These are phyloP conservation scores for Aleiodes sp. DNA, from an alignment of 1,140 invertebrate species.

Conservation along the genomic window DNA sequence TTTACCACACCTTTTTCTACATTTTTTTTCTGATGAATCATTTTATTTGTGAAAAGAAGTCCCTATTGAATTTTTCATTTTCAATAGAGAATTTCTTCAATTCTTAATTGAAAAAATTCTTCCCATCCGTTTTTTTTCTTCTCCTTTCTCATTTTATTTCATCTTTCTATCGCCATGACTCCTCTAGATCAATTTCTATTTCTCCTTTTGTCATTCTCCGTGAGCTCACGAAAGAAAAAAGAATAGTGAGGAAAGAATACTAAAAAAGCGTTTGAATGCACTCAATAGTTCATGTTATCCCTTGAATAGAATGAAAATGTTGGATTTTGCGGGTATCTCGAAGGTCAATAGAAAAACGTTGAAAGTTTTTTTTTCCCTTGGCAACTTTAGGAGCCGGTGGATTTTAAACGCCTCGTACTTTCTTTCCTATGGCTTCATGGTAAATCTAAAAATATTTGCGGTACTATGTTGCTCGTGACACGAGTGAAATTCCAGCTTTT, in stretches of 20 bases:
- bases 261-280: neutral
- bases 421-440: neutral
- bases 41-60: too few species aligned
- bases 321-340: neutral
- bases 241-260: too few species aligned
- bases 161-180: too few species aligned
- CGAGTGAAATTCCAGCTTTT: conserved; percentile 26
- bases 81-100: too few species aligned
- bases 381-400: neutral
- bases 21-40: too few species aligned
- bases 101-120: too few species aligned
- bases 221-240: neutral
- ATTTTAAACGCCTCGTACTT: neutral
- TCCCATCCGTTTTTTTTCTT: too few species aligned
- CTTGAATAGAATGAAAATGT: conserved; percentile 1
- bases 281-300: neutral
- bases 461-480: conserved; percentile 4
- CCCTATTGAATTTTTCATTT: too few species aligned
- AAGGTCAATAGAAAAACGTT: neutral
- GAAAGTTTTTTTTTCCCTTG: neutral
- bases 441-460: conserved; percentile 29
- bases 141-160: too few species aligned
- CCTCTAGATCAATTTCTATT: too few species aligned
- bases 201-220: neutral
- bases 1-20: too few species aligned